Evolutionary conservation across 2,113 vertebrate genomes (phyloP).

Genomic region (Psittacus erithacus): DNA sequence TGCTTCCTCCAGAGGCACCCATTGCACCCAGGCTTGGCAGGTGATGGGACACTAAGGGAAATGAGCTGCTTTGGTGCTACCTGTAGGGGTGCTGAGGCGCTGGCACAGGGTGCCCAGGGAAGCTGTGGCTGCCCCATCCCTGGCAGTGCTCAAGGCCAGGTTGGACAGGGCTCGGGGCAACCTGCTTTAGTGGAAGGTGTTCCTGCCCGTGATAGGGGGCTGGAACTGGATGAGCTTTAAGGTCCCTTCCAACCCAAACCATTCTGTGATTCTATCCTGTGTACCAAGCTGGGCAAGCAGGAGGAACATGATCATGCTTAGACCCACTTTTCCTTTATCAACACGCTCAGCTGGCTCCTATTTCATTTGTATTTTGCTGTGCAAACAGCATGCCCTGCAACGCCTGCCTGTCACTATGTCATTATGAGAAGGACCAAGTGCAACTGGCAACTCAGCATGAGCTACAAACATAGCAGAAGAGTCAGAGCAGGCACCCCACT

Average conservation of each 20-base stretch:
- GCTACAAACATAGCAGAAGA: neutral
- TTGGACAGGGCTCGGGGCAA: neutral
- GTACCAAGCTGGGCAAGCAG: neutral
- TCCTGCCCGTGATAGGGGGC: neutral
- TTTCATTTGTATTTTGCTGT: neutral
- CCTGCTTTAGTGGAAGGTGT: neutral
- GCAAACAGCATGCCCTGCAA: neutral
- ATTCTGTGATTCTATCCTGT: neutral
- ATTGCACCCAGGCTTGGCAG: accelerated
- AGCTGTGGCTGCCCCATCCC: neutral
- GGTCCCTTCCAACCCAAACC: neutral
- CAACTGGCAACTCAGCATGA: neutral
- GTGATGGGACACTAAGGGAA: neutral
- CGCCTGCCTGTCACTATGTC: accelerated
- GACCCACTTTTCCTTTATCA: neutral
- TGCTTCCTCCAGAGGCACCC: neutral
- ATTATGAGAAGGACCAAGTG: neutral
- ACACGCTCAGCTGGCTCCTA: neutral
- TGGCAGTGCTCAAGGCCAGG: neutral
- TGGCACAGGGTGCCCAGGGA: neutral
- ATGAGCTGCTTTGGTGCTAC: neutral
- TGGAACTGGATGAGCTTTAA: neutral
- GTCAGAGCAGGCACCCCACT: neutral
- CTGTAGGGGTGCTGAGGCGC: neutral
- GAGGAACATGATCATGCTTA: accelerated